These are phyloP conservation scores for Eidolon helvum DNA, from an alignment of 2,113 vertebrate species.

Conservation along the genomic window DNA sequence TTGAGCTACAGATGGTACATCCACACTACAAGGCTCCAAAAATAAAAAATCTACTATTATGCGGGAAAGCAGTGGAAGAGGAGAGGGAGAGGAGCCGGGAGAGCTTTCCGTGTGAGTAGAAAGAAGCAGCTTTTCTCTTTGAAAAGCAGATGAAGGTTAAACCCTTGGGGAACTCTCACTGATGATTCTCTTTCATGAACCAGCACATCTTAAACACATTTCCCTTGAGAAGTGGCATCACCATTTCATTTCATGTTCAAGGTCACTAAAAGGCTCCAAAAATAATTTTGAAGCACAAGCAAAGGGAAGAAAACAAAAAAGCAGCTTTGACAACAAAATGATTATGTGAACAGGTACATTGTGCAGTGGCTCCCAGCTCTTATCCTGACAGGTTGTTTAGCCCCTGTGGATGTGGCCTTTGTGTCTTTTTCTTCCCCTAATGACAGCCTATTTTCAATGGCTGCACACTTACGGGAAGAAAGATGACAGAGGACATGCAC, in stretches of 20 bases:
- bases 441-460: neutral
- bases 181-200: slow-evolving; percentile 70
- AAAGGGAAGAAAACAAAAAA: neutral
- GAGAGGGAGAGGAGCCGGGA: neutral
- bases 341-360: neutral
- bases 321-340: slow-evolving; percentile 63
- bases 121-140: slow-evolving; percentile 51
- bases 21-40: slow-evolving; percentile 19
- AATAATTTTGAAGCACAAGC: slow-evolving; percentile 65
- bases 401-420: neutral
- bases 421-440: slow-evolving; percentile 12
- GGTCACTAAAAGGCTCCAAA: slow-evolving; percentile 74
- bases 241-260: slow-evolving; percentile 70
- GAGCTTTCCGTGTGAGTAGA: neutral
- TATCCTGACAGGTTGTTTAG: neutral
- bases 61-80: neutral
- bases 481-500: neutral
- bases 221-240: slow-evolving; percentile 53
- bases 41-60: neutral
- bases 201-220: slow-evolving; percentile 58
- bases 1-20: slow-evolving; percentile 6
- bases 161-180: slow-evolving; percentile 38
- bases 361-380: neutral
- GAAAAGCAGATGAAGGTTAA: slow-evolving; percentile 68
- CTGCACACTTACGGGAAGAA: neutral